Percentiles rank a stretch among this genome's conserved stretches.
These are phyloP conservation scores for Chaetops frenatus DNA, from an alignment of 2,113 vertebrate species.

Conservation along the genomic window DNA sequence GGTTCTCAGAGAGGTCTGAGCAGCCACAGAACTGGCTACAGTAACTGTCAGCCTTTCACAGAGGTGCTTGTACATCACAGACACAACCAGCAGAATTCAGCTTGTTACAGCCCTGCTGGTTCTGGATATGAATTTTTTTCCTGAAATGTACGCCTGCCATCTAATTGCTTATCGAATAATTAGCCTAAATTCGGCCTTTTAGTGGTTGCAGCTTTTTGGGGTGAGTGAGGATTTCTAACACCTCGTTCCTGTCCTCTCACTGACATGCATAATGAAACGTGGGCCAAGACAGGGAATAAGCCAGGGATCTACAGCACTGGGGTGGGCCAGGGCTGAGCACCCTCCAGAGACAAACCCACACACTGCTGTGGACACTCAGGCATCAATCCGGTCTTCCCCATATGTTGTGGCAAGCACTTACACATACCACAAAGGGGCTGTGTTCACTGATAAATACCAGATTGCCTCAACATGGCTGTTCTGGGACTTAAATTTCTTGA, in stretches of 20 bases:
- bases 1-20: no score
- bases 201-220: not conserved
- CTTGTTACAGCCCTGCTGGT: not conserved
- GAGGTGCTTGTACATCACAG: not conserved
- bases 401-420: not conserved
- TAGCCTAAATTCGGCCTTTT: not conserved
- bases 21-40: fast-evolving
- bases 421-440: not conserved
- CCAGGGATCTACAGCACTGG: not conserved
- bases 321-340: not conserved
- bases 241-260: not conserved
- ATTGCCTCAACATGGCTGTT: constrained; percentile 12
- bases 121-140: not conserved
- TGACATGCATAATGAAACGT: not conserved
- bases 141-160: not conserved
- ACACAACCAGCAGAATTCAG: not conserved
- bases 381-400: not conserved
- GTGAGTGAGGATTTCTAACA: not conserved
- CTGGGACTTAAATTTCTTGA: constrained; percentile 18
- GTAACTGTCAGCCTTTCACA: not conserved
- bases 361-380: not conserved
- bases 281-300: not conserved
- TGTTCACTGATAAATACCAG: constrained; percentile 47
- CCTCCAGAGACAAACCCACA: not conserved
- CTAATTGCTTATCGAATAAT: not conserved